Percentiles rank a stretch among this genome's conserved stretches.
Evolutionary conservation across 2,888 invertebrate genomes (phyloP).

Genomic region (Lacanobia wlatinum): DNA sequence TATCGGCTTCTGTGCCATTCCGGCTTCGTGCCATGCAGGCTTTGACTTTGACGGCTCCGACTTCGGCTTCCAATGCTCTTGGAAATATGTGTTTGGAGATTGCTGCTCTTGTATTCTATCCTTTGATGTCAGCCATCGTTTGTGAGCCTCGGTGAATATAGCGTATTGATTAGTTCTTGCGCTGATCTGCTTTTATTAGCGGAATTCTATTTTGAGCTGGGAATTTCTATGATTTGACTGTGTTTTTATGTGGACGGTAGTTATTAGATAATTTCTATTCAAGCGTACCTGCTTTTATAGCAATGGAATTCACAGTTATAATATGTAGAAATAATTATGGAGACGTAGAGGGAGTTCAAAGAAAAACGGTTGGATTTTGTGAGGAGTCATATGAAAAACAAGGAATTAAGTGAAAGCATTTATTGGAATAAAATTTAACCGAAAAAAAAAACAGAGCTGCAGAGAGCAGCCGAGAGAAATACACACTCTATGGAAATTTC

Average conservation of each 20-base stretch:
- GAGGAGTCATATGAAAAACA: too few relatives aligned
- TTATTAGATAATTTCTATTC: not conserved
- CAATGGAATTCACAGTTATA: not conserved
- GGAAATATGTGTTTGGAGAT: conserved; percentile 20
- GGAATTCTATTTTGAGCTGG: not conserved
- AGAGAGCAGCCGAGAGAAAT: too few relatives aligned
- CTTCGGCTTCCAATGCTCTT: conserved; percentile 22
- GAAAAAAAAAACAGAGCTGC: too few relatives aligned
- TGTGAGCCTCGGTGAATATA: conserved; percentile 2
- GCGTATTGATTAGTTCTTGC: conserved; percentile 4
- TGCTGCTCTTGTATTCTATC: conserved; percentile 13
- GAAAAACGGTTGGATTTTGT: too few relatives aligned
- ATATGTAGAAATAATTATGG: too few relatives aligned
- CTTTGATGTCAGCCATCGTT: conserved; percentile 36
- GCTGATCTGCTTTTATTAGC: conserved; percentile 14
- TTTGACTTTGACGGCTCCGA: conserved; percentile 42
- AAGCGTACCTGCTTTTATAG: not conserved
- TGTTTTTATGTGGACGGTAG: not conserved
- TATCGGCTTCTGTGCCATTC: conserved; percentile 48
- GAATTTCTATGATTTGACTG: not conserved
- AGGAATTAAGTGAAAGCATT: too few relatives aligned
- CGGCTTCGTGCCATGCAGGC: conserved; percentile 27
- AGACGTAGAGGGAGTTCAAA: too few relatives aligned
- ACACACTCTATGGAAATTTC: too few relatives aligned
- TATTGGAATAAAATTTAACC: too few relatives aligned